Evolutionary conservation across 2,113 vertebrate genomes (phyloP).

Genomic region (Motacilla alba): DNA sequence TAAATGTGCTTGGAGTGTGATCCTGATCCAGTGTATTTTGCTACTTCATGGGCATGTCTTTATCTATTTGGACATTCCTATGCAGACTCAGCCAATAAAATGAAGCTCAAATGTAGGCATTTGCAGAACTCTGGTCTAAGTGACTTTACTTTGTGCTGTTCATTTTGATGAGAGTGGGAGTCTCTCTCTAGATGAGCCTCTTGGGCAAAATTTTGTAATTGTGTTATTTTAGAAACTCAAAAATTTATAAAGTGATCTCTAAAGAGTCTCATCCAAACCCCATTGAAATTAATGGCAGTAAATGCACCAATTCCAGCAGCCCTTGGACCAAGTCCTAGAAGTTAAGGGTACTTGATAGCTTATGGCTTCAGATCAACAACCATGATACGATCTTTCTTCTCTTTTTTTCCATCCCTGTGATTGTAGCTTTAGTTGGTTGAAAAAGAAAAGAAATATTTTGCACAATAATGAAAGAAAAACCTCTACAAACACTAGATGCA

Average conservation of each 20-base stretch:
- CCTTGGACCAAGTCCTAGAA: constrained; percentile 28
- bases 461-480: neutral
- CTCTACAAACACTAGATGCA: neutral
- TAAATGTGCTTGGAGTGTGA: neutral
- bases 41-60: neutral
- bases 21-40: neutral
- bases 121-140: neutral
- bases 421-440: neutral
- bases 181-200: neutral
- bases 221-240: neutral
- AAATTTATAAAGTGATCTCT: constrained; percentile 3
- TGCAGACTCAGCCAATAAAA: neutral
- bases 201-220: neutral
- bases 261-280: neutral
- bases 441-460: neutral
- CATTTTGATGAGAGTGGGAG: neutral
- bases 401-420: neutral
- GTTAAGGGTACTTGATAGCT: constrained; percentile 7
- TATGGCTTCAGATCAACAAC: constrained; percentile 28
- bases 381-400: neutral
- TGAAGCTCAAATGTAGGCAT: neutral
- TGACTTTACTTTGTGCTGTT: neutral
- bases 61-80: neutral
- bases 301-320: neutral
- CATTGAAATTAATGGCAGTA: constrained; percentile 40